phyloP scores from a whole-genome alignment of 2,113 vertebrate species.

The Mesitornis unicolor region DNA sequence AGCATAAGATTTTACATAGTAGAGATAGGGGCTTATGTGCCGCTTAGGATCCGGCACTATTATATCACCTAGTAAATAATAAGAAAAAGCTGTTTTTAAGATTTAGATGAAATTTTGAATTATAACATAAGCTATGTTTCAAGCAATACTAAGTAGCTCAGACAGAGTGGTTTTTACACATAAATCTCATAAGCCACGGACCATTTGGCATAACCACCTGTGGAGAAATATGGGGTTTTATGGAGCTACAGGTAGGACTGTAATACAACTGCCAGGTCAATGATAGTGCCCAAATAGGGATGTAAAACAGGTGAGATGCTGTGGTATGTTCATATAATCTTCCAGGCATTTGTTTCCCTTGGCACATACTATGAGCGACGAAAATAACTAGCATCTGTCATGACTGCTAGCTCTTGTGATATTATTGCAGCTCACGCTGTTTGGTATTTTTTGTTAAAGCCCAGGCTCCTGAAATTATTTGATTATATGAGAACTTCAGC shows the following conservation, averaged over 20 bases:
- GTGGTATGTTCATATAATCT: background rate
- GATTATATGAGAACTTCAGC: background rate
- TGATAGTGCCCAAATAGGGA: background rate
- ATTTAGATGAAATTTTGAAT: background rate
- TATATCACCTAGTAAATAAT: background rate
- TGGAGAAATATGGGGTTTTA: background rate
- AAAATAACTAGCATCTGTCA: background rate
- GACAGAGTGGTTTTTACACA: background rate
- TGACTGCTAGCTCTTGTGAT: background rate
- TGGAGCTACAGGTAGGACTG: background rate
- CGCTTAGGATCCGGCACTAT: background rate
- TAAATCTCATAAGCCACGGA: background rate
- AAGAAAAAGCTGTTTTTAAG: background rate
- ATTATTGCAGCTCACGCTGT: background rate
- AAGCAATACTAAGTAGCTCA: background rate
- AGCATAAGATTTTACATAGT: background rate
- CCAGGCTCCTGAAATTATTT: accelerated
- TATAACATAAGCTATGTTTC: background rate
- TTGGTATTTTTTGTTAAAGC: background rate
- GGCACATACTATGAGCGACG: background rate
- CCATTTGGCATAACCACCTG: background rate
- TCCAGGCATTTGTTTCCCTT: background rate
- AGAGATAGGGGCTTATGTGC: background rate
- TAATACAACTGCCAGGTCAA: background rate
- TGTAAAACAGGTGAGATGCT: background rate